Evolutionary conservation across 37 sponge, comb jelly and placozoan genomes (phyloP).

Genomic region (Hexactinellida sp.): DNA sequence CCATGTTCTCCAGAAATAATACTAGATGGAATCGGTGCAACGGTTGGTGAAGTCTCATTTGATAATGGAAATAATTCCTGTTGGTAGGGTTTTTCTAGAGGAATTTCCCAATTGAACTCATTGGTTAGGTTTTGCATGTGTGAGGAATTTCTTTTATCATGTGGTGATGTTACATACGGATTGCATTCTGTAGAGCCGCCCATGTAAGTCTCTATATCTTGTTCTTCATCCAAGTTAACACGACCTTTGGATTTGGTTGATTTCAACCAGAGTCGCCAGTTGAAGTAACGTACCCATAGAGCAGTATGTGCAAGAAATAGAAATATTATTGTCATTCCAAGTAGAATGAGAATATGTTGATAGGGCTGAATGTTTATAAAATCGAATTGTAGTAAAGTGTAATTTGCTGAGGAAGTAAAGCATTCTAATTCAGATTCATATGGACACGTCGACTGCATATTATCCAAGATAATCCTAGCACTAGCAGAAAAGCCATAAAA

Average conservation of each 20-base stretch:
- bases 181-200: background rate
- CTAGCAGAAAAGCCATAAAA: slow-evolving; percentile 64
- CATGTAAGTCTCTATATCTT: background rate
- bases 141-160: background rate
- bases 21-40: background rate
- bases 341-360: slow-evolving; percentile 30
- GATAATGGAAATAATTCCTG: background rate
- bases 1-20: background rate
- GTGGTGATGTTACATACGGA: background rate
- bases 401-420: slow-evolving; percentile 33
- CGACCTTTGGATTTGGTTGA: background rate
- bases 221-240: background rate
- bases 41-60: background rate
- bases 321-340: slow-evolving; percentile 24
- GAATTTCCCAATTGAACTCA: background rate
- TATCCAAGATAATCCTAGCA: slow-evolving; percentile 29
- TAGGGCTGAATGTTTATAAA: slow-evolving; percentile 51
- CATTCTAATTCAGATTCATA: slow-evolving; percentile 50
- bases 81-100: background rate
- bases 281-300: slow-evolving; percentile 22
- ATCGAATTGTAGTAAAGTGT: slow-evolving; percentile 39
- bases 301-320: slow-evolving; percentile 26
- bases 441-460: slow-evolving; percentile 27
- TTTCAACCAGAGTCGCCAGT: background rate
- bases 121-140: background rate